Percentiles rank a stretch among this genome's conserved stretches.
phyloP scores from a whole-genome alignment of 2,888 invertebrate species.

The Xestia ashworthii region DNA sequence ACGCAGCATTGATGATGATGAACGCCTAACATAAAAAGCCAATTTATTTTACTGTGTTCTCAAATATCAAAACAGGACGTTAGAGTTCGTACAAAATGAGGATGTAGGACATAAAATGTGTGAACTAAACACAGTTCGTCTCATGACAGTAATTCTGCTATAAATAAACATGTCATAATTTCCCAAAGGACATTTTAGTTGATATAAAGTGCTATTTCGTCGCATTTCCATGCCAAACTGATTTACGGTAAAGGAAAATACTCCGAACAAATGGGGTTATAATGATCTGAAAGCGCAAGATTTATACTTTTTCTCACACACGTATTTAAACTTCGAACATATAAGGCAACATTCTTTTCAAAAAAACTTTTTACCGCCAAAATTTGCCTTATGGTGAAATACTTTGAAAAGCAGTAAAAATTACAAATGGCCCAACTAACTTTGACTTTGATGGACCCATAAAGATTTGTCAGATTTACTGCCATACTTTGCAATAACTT shows the following conservation, averaged over 20 bases:
- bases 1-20: neutral
- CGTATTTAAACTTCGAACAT: neutral
- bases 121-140: constrained; percentile 16
- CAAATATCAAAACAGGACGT: constrained; percentile 11
- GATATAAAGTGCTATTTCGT: constrained; percentile 6
- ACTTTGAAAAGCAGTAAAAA: constrained; percentile 43
- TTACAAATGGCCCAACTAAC: constrained; percentile 26
- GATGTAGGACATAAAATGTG: constrained; percentile 22
- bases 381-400: constrained; percentile 12
- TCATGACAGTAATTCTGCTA: constrained; percentile 17
- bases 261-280: neutral
- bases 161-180: constrained; percentile 36
- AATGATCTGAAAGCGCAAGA: neutral
- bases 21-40: neutral
- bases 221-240: neutral
- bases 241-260: neutral
- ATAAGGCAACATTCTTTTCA: neutral
- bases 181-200: constrained; percentile 15
- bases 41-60: neutral
- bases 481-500: constrained; percentile 26
- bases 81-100: neutral
- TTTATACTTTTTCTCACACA: neutral
- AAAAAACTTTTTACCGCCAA: constrained; percentile 4
- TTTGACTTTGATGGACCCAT: constrained; percentile 36
- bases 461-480: constrained; percentile 52